These are phyloP conservation scores for Triplophysa bombifrons DNA, from an alignment of 2,797 vertebrate species.

Conservation along the genomic window DNA sequence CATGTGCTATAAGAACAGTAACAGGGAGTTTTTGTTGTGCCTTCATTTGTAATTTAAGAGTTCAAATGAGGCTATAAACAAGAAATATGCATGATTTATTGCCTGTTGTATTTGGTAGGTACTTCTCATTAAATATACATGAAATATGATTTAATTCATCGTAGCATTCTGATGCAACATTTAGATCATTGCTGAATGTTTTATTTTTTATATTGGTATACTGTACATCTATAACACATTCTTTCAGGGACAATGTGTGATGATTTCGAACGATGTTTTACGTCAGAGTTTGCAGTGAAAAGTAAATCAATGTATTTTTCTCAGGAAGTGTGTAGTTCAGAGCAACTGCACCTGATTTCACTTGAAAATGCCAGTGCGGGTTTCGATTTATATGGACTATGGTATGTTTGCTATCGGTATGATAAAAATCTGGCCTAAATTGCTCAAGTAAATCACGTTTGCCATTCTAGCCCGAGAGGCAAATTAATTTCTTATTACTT, in stretches of 20 bases:
- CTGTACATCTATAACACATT: too few relatives aligned
- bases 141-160: neutral
- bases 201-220: neutral
- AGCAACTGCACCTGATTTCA: neutral
- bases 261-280: too few relatives aligned
- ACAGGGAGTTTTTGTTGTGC: neutral
- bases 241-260: too few relatives aligned
- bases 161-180: neutral
- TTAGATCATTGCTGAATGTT: neutral
- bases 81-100: neutral
- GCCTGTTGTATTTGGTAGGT: neutral
- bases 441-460: neutral
- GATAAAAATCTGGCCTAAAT: neutral
- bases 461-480: neutral
- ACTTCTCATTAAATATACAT: neutral
- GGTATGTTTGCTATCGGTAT: neutral
- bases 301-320: too few relatives aligned
- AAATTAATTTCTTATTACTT: neutral
- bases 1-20: constrained; percentile 16
- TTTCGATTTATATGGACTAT: neutral
- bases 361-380: neutral
- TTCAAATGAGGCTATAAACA: neutral
- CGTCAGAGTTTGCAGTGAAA: too few relatives aligned
- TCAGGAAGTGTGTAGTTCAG: neutral
- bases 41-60: neutral